A percentile compares a stretch with the other conserved stretches of the same genome.
Evolutionary conservation across 2,797 vertebrate species (phyloP).

Genomic region (Ceryle rudis): DNA sequence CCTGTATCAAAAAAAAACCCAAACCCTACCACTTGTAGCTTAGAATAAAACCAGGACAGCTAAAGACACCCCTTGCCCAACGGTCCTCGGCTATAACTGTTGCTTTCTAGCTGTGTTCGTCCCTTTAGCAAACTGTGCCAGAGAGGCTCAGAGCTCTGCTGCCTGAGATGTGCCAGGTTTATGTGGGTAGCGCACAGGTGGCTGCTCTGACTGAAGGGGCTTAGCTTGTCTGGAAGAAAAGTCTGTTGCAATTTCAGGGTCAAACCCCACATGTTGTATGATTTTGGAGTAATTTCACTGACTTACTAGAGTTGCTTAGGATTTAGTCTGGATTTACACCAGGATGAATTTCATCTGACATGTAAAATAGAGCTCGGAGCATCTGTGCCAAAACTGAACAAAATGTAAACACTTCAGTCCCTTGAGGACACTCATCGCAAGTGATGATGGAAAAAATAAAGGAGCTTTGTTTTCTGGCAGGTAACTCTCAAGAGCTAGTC

Average conservation of each 20-base stretch:
- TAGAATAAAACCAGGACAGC: background rate
- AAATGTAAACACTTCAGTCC: background rate
- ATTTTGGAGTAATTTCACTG: background rate
- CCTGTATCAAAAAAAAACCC: background rate
- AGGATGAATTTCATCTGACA: background rate
- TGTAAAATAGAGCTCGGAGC: background rate
- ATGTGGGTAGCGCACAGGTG: background rate
- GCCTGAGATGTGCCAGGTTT: background rate
- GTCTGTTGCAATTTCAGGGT: background rate
- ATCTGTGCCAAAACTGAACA: background rate
- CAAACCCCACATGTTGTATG: background rate
- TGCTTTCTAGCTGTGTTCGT: background rate
- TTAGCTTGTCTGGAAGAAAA: background rate
- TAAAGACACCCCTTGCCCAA: background rate
- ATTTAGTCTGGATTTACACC: slow-evolving; percentile 30
- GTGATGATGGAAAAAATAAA: background rate
- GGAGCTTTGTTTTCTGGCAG: background rate
- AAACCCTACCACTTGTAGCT: background rate
- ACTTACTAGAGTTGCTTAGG: background rate
- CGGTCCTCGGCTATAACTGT: background rate
- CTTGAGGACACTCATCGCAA: background rate
- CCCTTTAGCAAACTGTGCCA: background rate
- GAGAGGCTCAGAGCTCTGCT: background rate
- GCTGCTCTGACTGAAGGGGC: background rate
- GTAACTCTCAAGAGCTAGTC: background rate